These are phyloP conservation scores for Cheilosia impressa DNA, from an alignment of 2,888 invertebrate genomes.

Conservation along the genomic window DNA sequence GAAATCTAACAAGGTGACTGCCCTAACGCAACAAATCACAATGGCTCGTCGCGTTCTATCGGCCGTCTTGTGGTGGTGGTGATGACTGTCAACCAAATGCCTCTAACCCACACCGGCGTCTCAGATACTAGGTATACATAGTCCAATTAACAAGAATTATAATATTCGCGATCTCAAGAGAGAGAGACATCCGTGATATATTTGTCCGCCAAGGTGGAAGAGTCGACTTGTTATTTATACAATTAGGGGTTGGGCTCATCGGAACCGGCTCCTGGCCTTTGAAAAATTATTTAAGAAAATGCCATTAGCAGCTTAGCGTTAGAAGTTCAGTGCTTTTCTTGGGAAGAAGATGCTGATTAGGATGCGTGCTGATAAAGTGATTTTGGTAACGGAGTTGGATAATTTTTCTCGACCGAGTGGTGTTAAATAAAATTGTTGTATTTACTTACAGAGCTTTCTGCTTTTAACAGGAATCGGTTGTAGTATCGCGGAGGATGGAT, in stretches of 20 bases:
- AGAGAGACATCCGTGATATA: slow-evolving; percentile 13
- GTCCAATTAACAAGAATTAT: slow-evolving; percentile 54
- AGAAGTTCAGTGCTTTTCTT: slow-evolving; percentile 68
- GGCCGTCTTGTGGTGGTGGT: background rate
- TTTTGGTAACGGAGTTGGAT: slow-evolving; percentile 58
- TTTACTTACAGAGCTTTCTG: slow-evolving; percentile 51
- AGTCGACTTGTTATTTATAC: slow-evolving; percentile 53
- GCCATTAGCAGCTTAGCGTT: slow-evolving; percentile 56
- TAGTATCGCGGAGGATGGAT: slow-evolving; percentile 52
- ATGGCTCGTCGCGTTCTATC: slow-evolving; percentile 13
- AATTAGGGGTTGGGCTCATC: slow-evolving; percentile 62
- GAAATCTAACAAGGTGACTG: slow-evolving; percentile 65
- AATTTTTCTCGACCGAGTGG: background rate
- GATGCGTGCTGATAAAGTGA: slow-evolving; percentile 44
- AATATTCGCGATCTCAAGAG: slow-evolving; percentile 45
- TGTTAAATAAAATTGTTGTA: background rate
- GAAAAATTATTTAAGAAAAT: slow-evolving; percentile 67
- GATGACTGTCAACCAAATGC: slow-evolving; percentile 43
- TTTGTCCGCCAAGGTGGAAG: slow-evolving; percentile 39
- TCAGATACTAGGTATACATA: background rate
- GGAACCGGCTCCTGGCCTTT: slow-evolving; percentile 69
- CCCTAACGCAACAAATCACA: slow-evolving; percentile 55
- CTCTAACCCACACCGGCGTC: slow-evolving; percentile 8
- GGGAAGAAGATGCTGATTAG: slow-evolving; percentile 65
- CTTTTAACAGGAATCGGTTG: slow-evolving; percentile 43